Conservation (phyloP, 2,113 vertebrate species). For the Thryonomys swinderianus region DNA sequence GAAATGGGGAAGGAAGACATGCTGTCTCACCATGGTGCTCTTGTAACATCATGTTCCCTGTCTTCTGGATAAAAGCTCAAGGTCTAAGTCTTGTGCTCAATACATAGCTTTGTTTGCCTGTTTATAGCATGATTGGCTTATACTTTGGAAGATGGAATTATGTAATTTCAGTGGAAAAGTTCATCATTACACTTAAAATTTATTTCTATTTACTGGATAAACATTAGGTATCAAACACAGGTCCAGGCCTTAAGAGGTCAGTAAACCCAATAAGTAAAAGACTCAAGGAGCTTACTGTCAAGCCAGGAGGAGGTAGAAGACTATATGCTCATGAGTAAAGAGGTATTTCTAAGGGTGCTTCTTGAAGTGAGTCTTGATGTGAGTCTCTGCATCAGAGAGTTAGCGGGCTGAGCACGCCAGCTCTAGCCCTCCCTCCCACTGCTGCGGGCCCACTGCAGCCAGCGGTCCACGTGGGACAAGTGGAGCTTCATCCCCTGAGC, state of each 20-base stretch:
- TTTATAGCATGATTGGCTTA: neutral
- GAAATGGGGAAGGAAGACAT: neutral
- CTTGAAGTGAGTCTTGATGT: no score
- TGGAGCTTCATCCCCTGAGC: neutral
- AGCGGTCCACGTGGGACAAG: neutral
- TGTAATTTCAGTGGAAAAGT: neutral
- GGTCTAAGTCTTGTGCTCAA: neutral
- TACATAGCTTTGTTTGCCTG: neutral
- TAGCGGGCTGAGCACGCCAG: neutral
- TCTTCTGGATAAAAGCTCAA: neutral
- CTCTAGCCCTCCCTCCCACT: neutral
- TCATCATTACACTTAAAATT: neutral
- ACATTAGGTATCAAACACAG: neutral
- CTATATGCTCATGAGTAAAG: neutral
- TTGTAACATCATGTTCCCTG: accelerated
- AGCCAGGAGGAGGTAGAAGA: neutral
- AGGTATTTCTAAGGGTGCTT: neutral
- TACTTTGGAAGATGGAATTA: neutral
- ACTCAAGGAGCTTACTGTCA: neutral
- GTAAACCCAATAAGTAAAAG: neutral
- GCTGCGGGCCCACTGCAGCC: neutral
- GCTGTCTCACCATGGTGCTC: neutral
- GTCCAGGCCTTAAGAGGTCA: neutral
- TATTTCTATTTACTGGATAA: neutral
- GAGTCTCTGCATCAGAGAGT: neutral